Percentiles rank a stretch among this genome's conserved stretches.
These are phyloP conservation scores for Abrostola triplasia DNA, from an alignment of 2,888 invertebrate genomes.

Conservation along the genomic window DNA sequence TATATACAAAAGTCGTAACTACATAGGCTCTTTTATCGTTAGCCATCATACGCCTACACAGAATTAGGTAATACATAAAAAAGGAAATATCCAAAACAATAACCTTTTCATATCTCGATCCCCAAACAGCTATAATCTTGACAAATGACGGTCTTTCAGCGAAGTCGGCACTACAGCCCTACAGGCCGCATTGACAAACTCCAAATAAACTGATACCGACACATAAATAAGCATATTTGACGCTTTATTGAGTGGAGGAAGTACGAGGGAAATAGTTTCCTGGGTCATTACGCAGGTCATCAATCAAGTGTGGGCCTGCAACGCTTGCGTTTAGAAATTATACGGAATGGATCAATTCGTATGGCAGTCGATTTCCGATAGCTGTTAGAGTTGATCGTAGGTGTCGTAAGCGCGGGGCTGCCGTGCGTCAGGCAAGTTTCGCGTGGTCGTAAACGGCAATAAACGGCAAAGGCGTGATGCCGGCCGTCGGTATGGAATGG, in stretches of 20 bases:
- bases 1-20: too few species aligned
- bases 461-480: constrained; percentile 67
- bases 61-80: constrained; percentile 59
- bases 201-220: constrained; percentile 84
- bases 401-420: constrained; percentile 13
- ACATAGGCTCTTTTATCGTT: constrained; percentile 3
- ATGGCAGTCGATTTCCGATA: constrained; percentile 54
- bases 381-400: constrained; percentile 11
- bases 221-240: constrained; percentile 87
- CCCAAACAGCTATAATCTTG: constrained; percentile 85
- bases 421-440: constrained; percentile 49
- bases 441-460: constrained; percentile 70
- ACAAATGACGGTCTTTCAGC: constrained; percentile 86
- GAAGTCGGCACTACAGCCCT: constrained; percentile 81
- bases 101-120: constrained; percentile 86
- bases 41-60: constrained; percentile 14
- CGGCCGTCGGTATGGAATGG: constrained; percentile 64
- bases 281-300: constrained; percentile 85
- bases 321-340: constrained; percentile 69
- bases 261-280: constrained; percentile 87
- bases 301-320: constrained; percentile 80
- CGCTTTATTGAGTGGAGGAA: constrained; percentile 88
- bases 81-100: constrained; percentile 85
- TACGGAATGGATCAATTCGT: constrained; percentile 64
- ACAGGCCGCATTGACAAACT: constrained; percentile 83